Percentiles rank a stretch among this genome's conserved stretches.
Evolutionary conservation across 2,797 vertebrate species (phyloP).

Genomic region (Heliangelus exortis): DNA sequence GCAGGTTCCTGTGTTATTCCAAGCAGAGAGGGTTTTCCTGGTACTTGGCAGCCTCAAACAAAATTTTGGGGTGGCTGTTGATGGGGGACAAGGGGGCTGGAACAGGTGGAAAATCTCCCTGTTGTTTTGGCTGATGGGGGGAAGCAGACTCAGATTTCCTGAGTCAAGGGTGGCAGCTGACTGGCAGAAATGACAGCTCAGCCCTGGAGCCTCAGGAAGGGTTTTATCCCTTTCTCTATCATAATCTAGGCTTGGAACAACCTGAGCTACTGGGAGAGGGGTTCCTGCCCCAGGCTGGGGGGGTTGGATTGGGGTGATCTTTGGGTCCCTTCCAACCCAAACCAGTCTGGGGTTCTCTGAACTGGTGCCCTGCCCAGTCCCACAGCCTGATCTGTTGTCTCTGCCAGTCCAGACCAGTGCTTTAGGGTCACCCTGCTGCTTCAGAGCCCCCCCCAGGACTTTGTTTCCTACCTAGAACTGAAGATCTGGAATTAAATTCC

Average conservation of each 20-base stretch:
- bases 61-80: accelerated
- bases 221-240: background rate
- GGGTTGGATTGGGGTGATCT: no score
- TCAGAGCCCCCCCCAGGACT: no score
- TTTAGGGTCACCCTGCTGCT: background rate
- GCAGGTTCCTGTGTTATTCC: background rate
- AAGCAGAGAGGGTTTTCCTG: background rate
- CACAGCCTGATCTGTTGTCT: background rate
- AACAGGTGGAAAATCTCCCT: background rate
- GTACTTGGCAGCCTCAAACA: background rate
- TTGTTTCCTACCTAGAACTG: background rate
- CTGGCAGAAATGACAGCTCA: no score
- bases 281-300: no score
- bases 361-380: no score
- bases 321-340: no score
- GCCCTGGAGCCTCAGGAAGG: background rate
- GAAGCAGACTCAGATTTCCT: background rate
- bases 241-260: no score
- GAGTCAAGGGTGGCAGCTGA: background rate
- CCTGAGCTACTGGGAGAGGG: no score
- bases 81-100: background rate
- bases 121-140: background rate
- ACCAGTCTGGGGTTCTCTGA: no score
- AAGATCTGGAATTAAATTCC: background rate
- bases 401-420: background rate